Conservation (phyloP, 2,888 invertebrate genomes). For the Cephus pulcher region DNA sequence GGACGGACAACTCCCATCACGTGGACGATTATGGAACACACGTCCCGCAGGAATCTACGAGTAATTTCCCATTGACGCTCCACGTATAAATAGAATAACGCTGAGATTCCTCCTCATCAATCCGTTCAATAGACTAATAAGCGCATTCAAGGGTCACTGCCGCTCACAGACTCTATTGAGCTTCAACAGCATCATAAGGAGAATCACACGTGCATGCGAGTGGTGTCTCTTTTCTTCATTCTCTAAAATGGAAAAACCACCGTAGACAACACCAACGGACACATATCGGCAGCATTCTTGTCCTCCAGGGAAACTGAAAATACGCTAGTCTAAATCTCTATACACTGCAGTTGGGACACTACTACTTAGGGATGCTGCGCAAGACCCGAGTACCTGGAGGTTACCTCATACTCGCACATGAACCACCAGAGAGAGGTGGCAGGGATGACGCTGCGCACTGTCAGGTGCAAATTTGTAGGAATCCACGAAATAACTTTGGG, state of each 20-base stretch:
- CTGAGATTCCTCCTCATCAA: constrained; percentile 40
- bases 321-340: too few species aligned
- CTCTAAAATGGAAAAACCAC: too few species aligned
- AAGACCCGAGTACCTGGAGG: background rate
- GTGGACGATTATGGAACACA: constrained; percentile 7
- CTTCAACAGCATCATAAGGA: background rate
- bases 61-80: constrained; percentile 25
- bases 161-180: constrained; percentile 32
- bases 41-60: constrained; percentile 13
- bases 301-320: too few species aligned
- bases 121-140: constrained; percentile 52
- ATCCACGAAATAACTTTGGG: background rate
- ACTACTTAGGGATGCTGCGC: background rate
- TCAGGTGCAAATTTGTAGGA: background rate
- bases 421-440: too few species aligned
- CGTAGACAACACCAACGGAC: too few species aligned
- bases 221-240: constrained; percentile 6
- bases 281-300: too few species aligned
- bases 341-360: too few species aligned
- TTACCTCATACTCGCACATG: too few species aligned
- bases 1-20: constrained; percentile 12
- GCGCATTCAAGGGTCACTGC: constrained; percentile 47
- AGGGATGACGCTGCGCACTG: background rate
- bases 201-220: constrained; percentile 26
- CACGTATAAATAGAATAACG: constrained; percentile 23